Percentiles rank a stretch among this genome's conserved stretches.
phyloP scores from a whole-genome alignment of 2,888 invertebrate species.

The Andrena chrysosceles region DNA sequence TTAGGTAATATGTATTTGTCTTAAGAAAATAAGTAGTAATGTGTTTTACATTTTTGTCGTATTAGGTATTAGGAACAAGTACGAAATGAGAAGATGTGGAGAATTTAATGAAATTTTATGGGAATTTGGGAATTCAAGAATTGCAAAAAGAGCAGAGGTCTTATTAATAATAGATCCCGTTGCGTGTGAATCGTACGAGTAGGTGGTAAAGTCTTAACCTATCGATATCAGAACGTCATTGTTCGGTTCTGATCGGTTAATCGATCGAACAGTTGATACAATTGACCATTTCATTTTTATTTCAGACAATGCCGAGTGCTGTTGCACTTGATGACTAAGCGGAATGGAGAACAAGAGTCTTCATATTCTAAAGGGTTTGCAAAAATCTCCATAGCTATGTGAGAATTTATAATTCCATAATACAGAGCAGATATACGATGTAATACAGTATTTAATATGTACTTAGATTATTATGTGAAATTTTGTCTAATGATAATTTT shows the following conservation, averaged over 20 bases:
- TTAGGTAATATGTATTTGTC: too few relatives aligned
- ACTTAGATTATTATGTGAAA: background rate
- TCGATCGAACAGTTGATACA: background rate
- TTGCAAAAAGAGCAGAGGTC: background rate
- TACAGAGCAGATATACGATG: too few relatives aligned
- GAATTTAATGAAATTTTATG: too few relatives aligned
- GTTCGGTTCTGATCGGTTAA: background rate
- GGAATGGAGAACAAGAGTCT: background rate
- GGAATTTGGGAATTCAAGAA: background rate
- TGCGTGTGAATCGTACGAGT: background rate
- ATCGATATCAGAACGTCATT: conserved; percentile 1
- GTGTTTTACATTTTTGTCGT: too few relatives aligned
- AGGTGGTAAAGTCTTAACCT: conserved; percentile 4
- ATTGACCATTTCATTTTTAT: background rate
- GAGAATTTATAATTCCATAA: background rate
- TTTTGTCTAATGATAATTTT: too few relatives aligned
- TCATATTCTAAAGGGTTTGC: background rate
- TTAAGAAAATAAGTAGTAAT: too few relatives aligned
- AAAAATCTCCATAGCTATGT: background rate
- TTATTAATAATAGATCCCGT: background rate
- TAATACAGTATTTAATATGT: background rate
- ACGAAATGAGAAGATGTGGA: too few relatives aligned
- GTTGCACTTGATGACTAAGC: conserved; percentile 1
- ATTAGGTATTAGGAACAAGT: too few relatives aligned
- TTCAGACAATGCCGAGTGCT: background rate